Conservation (phyloP, 2,797 vertebrate genomes). For the Phataginus tricuspis region DNA sequence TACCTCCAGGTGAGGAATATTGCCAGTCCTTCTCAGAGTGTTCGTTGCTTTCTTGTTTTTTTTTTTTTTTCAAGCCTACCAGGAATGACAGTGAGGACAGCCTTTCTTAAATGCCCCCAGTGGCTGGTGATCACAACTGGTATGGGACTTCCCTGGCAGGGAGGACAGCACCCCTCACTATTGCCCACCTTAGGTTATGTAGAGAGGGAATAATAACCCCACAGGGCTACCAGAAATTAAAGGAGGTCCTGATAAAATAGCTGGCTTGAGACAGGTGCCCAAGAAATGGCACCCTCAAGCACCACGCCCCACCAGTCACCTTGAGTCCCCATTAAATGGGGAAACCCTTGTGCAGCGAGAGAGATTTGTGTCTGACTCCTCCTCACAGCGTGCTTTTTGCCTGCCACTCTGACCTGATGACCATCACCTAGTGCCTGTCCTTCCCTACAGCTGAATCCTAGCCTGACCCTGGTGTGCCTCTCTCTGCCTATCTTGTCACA, state of each 20-base stretch:
- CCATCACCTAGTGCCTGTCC: neutral
- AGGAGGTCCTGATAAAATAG: neutral
- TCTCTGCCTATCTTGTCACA: neutral
- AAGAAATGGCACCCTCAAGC: neutral
- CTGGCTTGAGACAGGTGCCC: neutral
- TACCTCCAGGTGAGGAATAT: neutral
- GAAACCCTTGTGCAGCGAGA: neutral
- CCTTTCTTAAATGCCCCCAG: neutral
- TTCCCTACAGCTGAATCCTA: neutral
- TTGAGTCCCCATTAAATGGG: neutral
- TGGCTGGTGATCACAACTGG: neutral
- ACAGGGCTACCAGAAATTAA: neutral
- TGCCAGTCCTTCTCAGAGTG: neutral
- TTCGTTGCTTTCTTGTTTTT: neutral
- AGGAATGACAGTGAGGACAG: neutral
- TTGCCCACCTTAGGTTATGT: neutral
- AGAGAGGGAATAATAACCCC: neutral
- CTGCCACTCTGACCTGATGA: neutral
- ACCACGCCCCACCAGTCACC: neutral
- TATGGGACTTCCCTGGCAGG: neutral
- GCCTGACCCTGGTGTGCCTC: neutral
- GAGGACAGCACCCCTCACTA: neutral
- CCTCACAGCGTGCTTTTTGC: neutral
- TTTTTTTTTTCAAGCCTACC: neutral
- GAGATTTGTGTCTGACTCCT: fast-evolving